Percentiles rank a stretch among this genome's conserved stretches.
Evolutionary conservation across 2,113 vertebrate species (phyloP).

Genomic region (Camelus bactrianus): DNA sequence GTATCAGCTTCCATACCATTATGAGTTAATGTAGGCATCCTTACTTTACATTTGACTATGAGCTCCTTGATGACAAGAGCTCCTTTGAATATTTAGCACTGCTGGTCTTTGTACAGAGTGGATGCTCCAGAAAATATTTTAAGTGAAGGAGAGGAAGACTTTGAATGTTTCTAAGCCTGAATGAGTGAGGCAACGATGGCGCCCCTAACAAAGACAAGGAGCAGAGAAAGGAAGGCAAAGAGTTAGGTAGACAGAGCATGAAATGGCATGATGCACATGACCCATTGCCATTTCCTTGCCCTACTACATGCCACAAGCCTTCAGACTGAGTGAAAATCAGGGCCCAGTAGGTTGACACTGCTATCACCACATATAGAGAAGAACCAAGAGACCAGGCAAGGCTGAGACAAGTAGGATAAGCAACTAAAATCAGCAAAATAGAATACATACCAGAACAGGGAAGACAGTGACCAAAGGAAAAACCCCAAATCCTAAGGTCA

Average conservation of each 20-base stretch:
- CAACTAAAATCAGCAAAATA: background rate
- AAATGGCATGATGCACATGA: background rate
- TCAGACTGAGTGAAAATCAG: background rate
- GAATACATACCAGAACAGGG: background rate
- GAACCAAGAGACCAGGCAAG: background rate
- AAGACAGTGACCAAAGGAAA: background rate
- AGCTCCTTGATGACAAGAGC: background rate
- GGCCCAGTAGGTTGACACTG: background rate
- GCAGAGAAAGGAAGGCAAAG: background rate
- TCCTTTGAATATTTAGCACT: background rate
- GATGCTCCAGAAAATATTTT: background rate
- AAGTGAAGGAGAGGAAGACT: background rate
- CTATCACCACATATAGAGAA: background rate
- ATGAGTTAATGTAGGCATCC: background rate
- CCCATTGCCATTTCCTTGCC: background rate
- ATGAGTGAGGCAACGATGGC: background rate
- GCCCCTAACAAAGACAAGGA: background rate
- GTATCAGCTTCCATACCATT: background rate
- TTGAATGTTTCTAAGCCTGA: background rate
- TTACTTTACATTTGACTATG: slow-evolving; percentile 1
- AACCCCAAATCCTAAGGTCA: background rate
- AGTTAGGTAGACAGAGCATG: background rate
- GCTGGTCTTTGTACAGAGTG: background rate
- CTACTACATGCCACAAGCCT: background rate
- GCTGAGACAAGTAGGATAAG: background rate